Base-by-base conservation (phyloP, 2,797 vertebrate species). In the Urocyon cinereoargenteus region DNA sequence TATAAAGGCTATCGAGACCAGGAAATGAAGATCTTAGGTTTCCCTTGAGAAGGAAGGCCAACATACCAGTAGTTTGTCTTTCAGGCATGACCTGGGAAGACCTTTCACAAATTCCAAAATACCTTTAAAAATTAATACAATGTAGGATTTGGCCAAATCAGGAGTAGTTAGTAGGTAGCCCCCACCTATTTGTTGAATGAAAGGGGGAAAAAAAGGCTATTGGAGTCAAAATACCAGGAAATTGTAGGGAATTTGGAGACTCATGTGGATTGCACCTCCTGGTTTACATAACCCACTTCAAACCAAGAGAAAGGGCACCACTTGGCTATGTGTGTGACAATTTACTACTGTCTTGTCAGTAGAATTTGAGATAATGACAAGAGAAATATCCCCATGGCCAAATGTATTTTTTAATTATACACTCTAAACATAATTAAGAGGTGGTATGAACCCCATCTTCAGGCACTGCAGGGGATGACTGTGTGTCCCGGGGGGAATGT, bases 391-490 rank as follows among this genome's bases (percentile, higher is more conserved):
- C 26, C 68, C 24, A 36, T 66, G 66, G 53, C 31, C 73, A 87
- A 77, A 90, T 53, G 15, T 85, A 87, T 81, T 45, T 45, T 45
- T 45, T 83, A 90, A 86, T 89, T 86, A 91, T 6, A 62, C 55
- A 88, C 78, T 57, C 73, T 72, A 72, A 75, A 75, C 59, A 34
- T 59, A 81, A 90, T 84, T 45, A 97, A 89, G 93, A 89, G 36
- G 34, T 66, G 75, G 40, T 22, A 22, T 21, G 51, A 90, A 70
- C 45, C 62, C 22, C 24, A 24, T 68, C 45, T 53, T 72, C 3
- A 82, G 93, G 45, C 49, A 13, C 91, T 0, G 4, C 9, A 7
- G 77, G 66, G 72, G 28, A 66, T 15, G 55, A 62, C 14, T 31
- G 1, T 16, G 8, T n/a, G 19, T 49, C 22, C 53, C 1, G 2